phyloP scores from a whole-genome alignment of 2,888 invertebrate species.

The Platycheirus albimanus region DNA sequence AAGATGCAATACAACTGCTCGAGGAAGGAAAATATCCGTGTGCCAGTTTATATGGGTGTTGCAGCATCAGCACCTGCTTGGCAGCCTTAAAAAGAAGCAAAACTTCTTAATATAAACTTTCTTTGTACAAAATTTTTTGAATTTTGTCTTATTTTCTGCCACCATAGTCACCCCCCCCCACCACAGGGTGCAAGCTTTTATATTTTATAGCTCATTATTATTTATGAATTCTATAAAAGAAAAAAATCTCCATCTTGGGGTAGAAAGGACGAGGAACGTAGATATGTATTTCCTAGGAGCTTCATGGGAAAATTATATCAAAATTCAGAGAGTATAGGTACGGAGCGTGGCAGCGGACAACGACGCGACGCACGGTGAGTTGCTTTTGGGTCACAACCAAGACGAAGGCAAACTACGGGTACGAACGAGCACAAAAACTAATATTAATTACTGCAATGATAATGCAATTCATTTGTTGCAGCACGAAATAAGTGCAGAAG shows the following conservation, averaged over 20 bases:
- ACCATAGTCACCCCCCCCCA: not conserved
- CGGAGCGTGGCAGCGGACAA: not conserved
- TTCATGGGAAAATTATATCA: conserved; percentile 23
- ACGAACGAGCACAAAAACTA: conserved; percentile 59
- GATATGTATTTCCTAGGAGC: not conserved
- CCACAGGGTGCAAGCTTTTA: conserved; percentile 22
- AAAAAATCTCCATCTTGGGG: conserved; percentile 32
- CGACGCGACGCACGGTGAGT: not conserved
- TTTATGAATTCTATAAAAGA: conserved; percentile 67
- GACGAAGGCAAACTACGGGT: not conserved
- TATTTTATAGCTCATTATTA: conserved; percentile 74
- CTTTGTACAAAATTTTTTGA: conserved; percentile 44
- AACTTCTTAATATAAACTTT: conserved; percentile 71
- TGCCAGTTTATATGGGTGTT: conserved; percentile 31
- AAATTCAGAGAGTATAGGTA: conserved; percentile 9
- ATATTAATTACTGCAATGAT: conserved; percentile 74
- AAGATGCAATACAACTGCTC: conserved; percentile 61
- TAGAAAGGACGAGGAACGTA: too few species aligned
- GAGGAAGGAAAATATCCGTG: conserved; percentile 16
- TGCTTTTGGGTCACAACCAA: conserved; percentile 36
- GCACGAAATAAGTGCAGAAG: conserved; percentile 52
- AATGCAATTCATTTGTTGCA: conserved; percentile 64
- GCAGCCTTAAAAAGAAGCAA: conserved; percentile 22
- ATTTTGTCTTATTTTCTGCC: conserved; percentile 23
- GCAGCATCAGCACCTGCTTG: conserved; percentile 39